Evolutionary conservation across 2,113 vertebrate species (phyloP), one percentile per base, ranked within the genome.

Genomic region (Thinocorus orbignyianus): DNA sequence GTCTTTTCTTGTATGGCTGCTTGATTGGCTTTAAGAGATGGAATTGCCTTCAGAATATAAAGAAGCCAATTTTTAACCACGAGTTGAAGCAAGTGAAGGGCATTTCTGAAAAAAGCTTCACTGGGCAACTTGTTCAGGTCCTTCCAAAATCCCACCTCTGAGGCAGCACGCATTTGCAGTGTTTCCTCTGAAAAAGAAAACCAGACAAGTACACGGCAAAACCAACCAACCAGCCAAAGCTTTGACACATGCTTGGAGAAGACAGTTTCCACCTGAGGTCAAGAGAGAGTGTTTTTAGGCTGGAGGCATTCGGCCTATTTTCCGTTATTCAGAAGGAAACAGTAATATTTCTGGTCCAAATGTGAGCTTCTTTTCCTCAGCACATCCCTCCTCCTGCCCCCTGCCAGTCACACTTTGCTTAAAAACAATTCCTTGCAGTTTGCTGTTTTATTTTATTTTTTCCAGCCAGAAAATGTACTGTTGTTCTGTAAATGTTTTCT

Each of bases 401-500:
- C 82, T 17, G 5, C 66, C 86, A 70, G 37, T 82, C 82, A 73
- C 86, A 86, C 83, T 97, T 96, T 95, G 93, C 97, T 94, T 93
- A 65, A 92, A 70, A 92, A 89, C 92, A 92, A 96, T 97, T 97
- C 92, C 82, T 24, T 92, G 96, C 90, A 48, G 61, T 93, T 95
- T 86, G 81, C 92, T 93, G 92, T 37, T 95, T 93, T 92, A 96
- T 97, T 97, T 96, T 98, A 91, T 96, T 96, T 97, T 97, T 97
- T 96, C 95, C 77, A 96, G 92, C 73, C 96, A 97, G 97, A 98
- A 98, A 98, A 98, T 91, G 96, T 98, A 98, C 97, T 95, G 97
- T 96, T 98, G 97, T 98, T 98, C 98, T 98, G 98, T 98, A 98
- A 97, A 98, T 98, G 98, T 98, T 99, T 98, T 98, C 98, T 98